Evolutionary conservation across 2,797 vertebrate genomes (phyloP).

Genomic region (Acridotheres tristis): DNA sequence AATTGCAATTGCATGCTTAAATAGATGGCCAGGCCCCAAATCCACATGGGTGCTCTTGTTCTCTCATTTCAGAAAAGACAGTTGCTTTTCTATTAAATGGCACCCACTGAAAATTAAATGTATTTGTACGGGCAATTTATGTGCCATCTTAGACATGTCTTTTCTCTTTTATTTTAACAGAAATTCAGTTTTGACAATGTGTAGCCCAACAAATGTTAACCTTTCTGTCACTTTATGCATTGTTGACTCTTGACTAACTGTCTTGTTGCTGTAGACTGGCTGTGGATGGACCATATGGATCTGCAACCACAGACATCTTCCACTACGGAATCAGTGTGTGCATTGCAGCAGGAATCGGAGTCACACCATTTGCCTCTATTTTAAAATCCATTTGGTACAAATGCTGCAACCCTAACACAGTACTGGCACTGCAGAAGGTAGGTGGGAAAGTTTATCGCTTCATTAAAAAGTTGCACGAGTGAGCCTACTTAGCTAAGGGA

Average conservation of each 20-base stretch:
- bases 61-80: constrained; percentile 3
- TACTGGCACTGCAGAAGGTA: constrained; percentile 76
- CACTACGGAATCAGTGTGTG: constrained; percentile 77
- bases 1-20: constrained; percentile 69
- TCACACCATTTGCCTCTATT: constrained; percentile 81
- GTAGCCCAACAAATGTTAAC: background rate
- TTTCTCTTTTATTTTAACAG: background rate
- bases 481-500: background rate
- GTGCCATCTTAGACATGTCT: background rate
- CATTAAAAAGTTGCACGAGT: constrained; percentile 6
- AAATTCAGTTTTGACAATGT: background rate
- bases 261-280: constrained; percentile 71
- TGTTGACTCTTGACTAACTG: background rate
- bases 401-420: constrained; percentile 44
- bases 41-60: constrained; percentile 38
- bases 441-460: constrained; percentile 3
- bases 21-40: constrained; percentile 57
- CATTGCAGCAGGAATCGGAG: constrained; percentile 81
- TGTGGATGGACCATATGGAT: constrained; percentile 80
- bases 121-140: background rate
- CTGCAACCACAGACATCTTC: constrained; percentile 74
- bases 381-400: constrained; percentile 81
- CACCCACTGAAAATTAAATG: constrained; percentile 23
- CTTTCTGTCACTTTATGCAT: background rate
- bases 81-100: constrained; percentile 18